Evolutionary conservation across 2,113 vertebrate species (phyloP), one percentile per base, ranked within the genome.

Genomic region (Ibidorhyncha struthersii): DNA sequence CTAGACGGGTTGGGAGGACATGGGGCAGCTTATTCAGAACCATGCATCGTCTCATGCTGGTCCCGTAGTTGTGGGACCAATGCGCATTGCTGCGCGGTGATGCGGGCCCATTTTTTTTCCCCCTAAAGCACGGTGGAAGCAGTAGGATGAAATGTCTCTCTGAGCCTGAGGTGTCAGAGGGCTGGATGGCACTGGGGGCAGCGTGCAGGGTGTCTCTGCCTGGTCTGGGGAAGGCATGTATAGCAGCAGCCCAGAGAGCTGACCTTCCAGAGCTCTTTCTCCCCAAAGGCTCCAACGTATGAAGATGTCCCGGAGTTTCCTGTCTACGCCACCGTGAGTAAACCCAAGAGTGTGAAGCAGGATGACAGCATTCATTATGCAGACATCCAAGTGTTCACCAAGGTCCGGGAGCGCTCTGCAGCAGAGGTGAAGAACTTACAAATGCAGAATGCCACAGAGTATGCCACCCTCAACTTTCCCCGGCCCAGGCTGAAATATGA

Each of bases 381-480:
- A 17, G 99, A 99, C 90, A 98, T 99, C 85, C 98, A 98, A 41
- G 98, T 99, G 89, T 95, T 97, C 76, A 97, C 88, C 71, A 61
- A 25, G 29, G 32, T 10, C 2, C 82, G 73, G 32, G 65, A 96
- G 22, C 97, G 96, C 49, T 96, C 98, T 1, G 89, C 65, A 12
- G 77, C 79, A 17, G 94, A 97, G 77, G 32, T 95, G 90, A 97
- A 82, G 85, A 94, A n/a, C 56, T 36, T 76, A 23, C 97, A 97
- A 45, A 74, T 38, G 69, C 95, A 97, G 81, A 96, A 93, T 10
- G 92, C 97, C 22, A 99, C 98, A 0, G 98, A 99, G 19, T 99
- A 99, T 8, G 99, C 99, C n/a, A 98, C 98, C 26, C 98, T 99
- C 82, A 97, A 97, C 93, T 99, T 99, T 81, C 97, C 98, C 30